These are phyloP conservation scores for Xylocampa areola DNA, from an alignment of 2,888 invertebrate species.

Conservation along the genomic window DNA sequence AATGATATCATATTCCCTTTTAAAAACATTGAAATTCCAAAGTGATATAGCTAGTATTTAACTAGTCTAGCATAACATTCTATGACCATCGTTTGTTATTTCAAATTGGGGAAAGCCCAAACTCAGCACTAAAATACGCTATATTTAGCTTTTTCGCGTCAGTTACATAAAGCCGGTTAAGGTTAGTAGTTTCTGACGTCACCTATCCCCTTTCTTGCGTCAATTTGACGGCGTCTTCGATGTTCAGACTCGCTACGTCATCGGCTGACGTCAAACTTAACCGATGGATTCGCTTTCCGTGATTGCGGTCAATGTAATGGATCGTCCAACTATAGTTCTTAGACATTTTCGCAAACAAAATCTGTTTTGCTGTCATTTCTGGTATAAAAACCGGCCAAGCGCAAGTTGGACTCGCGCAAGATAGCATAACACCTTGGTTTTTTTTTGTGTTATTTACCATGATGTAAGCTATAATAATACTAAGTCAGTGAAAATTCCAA, in stretches of 20 bases:
- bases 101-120: conserved; percentile 10
- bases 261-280: conserved; percentile 27
- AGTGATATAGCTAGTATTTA: no score
- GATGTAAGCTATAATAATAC: no score
- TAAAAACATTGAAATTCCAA: no score
- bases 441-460: no score
- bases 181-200: conserved; percentile 46
- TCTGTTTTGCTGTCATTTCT: no score
- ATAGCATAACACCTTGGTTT: no score
- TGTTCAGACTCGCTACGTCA: conserved; percentile 31
- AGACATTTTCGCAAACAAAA: no score
- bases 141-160: conserved; percentile 22
- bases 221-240: conserved; percentile 15
- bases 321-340: neutral
- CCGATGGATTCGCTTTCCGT: conserved; percentile 15
- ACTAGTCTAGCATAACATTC: no score
- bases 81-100: conserved; percentile 6
- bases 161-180: conserved; percentile 38
- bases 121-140: conserved; percentile 22
- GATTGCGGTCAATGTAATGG: neutral
- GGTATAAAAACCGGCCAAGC: no score
- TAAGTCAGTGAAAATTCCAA: no score
- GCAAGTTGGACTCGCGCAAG: no score
- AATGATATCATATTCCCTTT: no score
- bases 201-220: conserved; percentile 21